Percentiles rank a stretch among this genome's conserved stretches.
These are phyloP conservation scores for Glossophaga mutica DNA, from an alignment of 2,797 vertebrate species.

Conservation along the genomic window DNA sequence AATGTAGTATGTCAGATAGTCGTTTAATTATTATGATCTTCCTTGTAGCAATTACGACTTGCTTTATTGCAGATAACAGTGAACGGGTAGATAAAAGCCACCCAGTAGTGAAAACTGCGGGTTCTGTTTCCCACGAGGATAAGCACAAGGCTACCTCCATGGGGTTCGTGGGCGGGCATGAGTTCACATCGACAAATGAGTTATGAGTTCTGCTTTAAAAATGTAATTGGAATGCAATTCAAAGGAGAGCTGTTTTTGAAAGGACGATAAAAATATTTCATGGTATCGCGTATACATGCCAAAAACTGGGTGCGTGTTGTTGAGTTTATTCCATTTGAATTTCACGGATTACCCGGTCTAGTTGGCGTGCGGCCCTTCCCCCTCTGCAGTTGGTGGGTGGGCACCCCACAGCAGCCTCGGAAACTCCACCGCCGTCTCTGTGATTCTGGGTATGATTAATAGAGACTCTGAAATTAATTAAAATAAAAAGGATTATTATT, in stretches of 20 bases:
- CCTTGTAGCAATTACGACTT: conserved; percentile 79
- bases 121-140: conserved; percentile 47
- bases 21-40: conserved; percentile 78
- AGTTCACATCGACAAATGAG: conserved; percentile 29
- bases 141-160: conserved; percentile 19
- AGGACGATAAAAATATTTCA: conserved; percentile 63
- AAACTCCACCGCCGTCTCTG: not conserved
- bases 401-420: rapidly evolving
- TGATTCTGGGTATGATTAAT: not conserved
- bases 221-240: conserved; percentile 61
- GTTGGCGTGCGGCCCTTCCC: not conserved
- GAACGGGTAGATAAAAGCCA: conserved; percentile 75
- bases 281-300: conserved; percentile 1
- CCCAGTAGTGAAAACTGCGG: conserved; percentile 48
- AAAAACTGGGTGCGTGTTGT: conserved; percentile 33
- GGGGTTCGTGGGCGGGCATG: not conserved
- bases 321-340: conserved; percentile 43
- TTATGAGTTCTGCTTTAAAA: conserved; percentile 48
- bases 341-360: not conserved
- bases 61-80: conserved; percentile 78
- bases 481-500: not conserved
- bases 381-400: not conserved
- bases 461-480: not conserved
- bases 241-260: conserved; percentile 52
- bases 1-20: conserved; percentile 74